A percentile compares a stretch with the other conserved stretches of the same genome.
These are phyloP conservation scores for Gulo gulo DNA, from an alignment of 2,113 vertebrate genomes.

Conservation along the genomic window DNA sequence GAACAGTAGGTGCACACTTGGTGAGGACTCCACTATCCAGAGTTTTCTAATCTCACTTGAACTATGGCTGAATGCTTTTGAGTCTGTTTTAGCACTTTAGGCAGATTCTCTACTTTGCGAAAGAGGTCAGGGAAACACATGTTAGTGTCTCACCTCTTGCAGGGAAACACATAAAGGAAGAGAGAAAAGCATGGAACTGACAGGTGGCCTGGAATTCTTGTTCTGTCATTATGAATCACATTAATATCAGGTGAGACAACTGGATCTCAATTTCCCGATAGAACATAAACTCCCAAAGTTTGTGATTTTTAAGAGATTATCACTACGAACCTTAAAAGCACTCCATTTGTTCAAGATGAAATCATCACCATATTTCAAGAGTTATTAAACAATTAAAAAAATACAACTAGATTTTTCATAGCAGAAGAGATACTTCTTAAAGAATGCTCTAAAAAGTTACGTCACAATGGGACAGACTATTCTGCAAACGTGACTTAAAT, in stretches of 20 bases:
- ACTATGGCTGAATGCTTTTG: neutral
- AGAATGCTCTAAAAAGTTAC: slow-evolving; percentile 1
- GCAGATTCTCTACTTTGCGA: neutral
- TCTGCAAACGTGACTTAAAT: slow-evolving; percentile 1
- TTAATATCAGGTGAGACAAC: neutral
- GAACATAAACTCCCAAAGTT: neutral
- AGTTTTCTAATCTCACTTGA: slow-evolving; percentile 8
- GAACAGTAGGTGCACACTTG: neutral
- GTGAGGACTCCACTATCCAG: neutral
- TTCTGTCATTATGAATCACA: neutral
- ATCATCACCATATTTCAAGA: slow-evolving; percentile 59
- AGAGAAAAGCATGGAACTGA: neutral
- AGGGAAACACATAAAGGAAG: neutral
- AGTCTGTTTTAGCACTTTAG: neutral
- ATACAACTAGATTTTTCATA: neutral
- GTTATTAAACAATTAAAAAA: slow-evolving; percentile 10
- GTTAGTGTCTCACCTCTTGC: neutral
- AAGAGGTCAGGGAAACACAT: slow-evolving; percentile 12
- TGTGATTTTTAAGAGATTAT: slow-evolving; percentile 44
- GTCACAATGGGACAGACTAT: neutral
- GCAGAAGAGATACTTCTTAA: slow-evolving; percentile 35
- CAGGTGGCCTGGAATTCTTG: neutral
- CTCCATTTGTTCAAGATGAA: neutral
- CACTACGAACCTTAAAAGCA: slow-evolving; percentile 1
- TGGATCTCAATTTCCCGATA: slow-evolving; percentile 27